Evolutionary conservation across 1,140 invertebrate species (phyloP).

Genomic region (Watersipora subatra): DNA sequence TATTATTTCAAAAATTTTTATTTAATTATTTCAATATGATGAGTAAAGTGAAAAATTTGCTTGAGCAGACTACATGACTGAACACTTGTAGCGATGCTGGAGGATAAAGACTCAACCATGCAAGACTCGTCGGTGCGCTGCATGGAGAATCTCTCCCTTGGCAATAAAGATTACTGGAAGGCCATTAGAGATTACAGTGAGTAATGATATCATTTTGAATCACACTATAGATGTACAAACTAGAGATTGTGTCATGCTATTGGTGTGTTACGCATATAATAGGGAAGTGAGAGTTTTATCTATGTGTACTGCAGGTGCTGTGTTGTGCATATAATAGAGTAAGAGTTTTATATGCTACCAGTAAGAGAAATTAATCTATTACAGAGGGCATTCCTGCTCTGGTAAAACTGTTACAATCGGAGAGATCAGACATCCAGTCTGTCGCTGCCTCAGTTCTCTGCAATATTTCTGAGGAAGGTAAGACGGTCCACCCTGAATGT

Average conservation of each 20-base stretch:
- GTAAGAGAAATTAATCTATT: no score
- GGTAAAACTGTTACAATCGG: constrained; percentile 22
- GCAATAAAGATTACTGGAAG: constrained; percentile 28
- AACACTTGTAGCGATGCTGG: neutral
- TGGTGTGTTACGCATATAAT: no score
- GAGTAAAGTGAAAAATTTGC: neutral
- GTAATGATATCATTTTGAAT: constrained; percentile 1
- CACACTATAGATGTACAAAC: neutral
- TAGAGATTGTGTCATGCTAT: no score
- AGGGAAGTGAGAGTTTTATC: no score
- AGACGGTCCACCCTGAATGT: no score
- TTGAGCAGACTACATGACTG: no score
- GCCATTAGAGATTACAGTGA: constrained; percentile 33
- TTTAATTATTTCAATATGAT: neutral
- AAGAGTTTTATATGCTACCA: no score
- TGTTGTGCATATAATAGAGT: no score
- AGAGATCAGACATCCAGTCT: constrained; percentile 28
- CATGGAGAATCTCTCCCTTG: constrained; percentile 32
- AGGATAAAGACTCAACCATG: constrained; percentile 14
- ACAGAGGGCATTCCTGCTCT: constrained; percentile 29
- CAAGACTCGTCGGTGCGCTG: constrained; percentile 37
- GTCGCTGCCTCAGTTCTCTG: constrained; percentile 34
- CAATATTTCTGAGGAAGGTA: constrained; percentile 34
- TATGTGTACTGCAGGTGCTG: no score
- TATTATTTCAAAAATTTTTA: neutral